A percentile compares a stretch with the other conserved stretches of the same genome.
phyloP scores from a whole-genome alignment of 2,113 vertebrate species.

The Motacilla tschutschensis region DNA sequence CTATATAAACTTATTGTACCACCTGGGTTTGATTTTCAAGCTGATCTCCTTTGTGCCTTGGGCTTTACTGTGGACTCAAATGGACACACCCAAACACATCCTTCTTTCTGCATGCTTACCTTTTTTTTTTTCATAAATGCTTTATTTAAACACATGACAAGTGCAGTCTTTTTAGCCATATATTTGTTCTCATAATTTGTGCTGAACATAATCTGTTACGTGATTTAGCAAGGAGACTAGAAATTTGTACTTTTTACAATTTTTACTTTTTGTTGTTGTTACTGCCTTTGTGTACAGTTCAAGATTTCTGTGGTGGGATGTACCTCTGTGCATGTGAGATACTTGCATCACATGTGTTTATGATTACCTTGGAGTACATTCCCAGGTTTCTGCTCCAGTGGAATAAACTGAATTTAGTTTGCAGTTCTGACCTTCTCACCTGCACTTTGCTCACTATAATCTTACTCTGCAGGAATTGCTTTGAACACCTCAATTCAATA shows the following conservation, averaged over 20 bases:
- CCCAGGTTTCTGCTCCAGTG: slow-evolving; percentile 19
- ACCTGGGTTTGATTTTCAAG: slow-evolving; percentile 34
- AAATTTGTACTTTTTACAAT: background rate
- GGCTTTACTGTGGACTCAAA: background rate
- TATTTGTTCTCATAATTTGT: background rate
- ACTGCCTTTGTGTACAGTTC: background rate
- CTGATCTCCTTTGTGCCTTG: background rate
- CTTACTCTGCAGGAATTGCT: slow-evolving; percentile 53
- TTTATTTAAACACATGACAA: background rate
- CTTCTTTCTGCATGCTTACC: background rate
- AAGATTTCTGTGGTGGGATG: background rate
- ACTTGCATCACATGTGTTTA: slow-evolving; percentile 11
- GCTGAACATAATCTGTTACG: background rate
- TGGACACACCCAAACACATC: background rate
- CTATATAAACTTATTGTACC: background rate
- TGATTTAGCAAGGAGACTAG: background rate
- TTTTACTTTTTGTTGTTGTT: background rate
- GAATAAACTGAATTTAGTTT: slow-evolving; percentile 56
- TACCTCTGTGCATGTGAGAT: background rate
- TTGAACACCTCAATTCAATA: slow-evolving; percentile 59
- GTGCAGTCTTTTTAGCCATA: background rate
- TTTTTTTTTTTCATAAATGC: background rate
- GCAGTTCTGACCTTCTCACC: slow-evolving; percentile 60
- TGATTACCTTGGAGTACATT: slow-evolving; percentile 44
- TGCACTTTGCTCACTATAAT: slow-evolving; percentile 54